phyloP scores from a whole-genome alignment of 2,888 invertebrate species.

The Rhimphoctona megacephalus region DNA sequence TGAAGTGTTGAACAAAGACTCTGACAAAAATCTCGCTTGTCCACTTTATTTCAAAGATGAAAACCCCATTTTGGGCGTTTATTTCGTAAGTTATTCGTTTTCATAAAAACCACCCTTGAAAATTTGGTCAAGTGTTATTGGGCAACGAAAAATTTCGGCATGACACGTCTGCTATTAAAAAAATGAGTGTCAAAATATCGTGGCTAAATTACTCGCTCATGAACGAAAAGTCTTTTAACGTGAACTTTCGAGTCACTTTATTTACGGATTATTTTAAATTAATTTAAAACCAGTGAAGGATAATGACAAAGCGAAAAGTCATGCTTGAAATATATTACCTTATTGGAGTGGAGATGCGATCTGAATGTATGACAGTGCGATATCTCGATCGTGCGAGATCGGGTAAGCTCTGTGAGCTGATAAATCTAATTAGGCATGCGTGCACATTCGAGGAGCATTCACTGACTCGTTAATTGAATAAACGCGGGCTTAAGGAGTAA shows the following conservation, averaged over 20 bases:
- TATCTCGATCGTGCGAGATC: constrained; percentile 48
- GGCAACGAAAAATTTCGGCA: too few relatives aligned
- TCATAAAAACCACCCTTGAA: too few relatives aligned
- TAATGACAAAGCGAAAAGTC: constrained; percentile 21
- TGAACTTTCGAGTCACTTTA: not conserved
- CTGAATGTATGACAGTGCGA: constrained; percentile 38
- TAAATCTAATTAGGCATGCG: constrained; percentile 50
- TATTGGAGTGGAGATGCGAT: constrained; percentile 25
- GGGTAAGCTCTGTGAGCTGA: constrained; percentile 32
- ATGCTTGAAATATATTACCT: constrained; percentile 27
- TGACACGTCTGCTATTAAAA: too few relatives aligned
- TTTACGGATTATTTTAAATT: not conserved
- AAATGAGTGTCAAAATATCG: not conserved
- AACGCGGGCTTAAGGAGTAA: constrained; percentile 21
- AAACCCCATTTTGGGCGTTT: not conserved
- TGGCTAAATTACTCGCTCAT: not conserved
- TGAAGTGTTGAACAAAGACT: not conserved
- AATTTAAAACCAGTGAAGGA: constrained; percentile 7
- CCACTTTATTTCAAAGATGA: not conserved
- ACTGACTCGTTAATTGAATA: constrained; percentile 41
- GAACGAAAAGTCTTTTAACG: not conserved
- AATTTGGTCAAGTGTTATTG: too few relatives aligned
- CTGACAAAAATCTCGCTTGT: not conserved
- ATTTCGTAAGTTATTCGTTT: not conserved
- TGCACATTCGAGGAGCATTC: not conserved